phyloP scores from a whole-genome alignment of 2,113 vertebrate genomes.

The Dromiciops gliroides region DNA sequence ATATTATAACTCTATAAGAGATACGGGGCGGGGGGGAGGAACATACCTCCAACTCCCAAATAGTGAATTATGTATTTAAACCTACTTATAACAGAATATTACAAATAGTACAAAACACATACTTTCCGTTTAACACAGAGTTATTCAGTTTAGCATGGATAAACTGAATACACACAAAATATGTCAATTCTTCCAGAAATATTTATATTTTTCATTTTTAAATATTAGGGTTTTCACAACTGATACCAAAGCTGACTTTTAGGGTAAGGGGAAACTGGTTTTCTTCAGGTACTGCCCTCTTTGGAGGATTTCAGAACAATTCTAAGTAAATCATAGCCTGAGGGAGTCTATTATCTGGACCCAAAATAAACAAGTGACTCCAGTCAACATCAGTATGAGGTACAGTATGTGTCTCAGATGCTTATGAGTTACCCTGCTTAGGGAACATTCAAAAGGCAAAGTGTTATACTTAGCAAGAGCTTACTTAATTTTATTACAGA shows the following conservation, averaged over 20 bases:
- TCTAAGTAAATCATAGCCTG: constrained; percentile 34
- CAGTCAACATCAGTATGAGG: not conserved
- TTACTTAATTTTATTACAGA: constrained; percentile 29
- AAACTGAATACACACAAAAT: constrained; percentile 18
- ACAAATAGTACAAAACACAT: not conserved
- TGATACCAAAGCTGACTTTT: constrained; percentile 23
- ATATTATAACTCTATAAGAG: not conserved
- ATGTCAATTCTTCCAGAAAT: not conserved
- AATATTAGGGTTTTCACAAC: not conserved
- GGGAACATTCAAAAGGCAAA: not conserved
- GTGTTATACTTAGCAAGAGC: not conserved
- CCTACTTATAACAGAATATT: not conserved
- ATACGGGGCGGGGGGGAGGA: too few species aligned
- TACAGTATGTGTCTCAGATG: not conserved
- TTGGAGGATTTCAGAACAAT: not conserved
- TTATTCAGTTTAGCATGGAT: not conserved
- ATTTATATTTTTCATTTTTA: constrained; percentile 29
- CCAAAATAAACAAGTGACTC: not conserved
- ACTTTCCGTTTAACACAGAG: not conserved
- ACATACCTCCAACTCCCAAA: constrained; percentile 32
- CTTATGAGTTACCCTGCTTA: not conserved
- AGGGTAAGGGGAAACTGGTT: constrained; percentile 17
- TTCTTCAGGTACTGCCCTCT: not conserved
- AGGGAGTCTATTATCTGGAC: not conserved
- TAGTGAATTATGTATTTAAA: constrained; percentile 32